phyloP scores from a whole-genome alignment of 2,888 invertebrate genomes.

The Megastigmus dorsalis region DNA sequence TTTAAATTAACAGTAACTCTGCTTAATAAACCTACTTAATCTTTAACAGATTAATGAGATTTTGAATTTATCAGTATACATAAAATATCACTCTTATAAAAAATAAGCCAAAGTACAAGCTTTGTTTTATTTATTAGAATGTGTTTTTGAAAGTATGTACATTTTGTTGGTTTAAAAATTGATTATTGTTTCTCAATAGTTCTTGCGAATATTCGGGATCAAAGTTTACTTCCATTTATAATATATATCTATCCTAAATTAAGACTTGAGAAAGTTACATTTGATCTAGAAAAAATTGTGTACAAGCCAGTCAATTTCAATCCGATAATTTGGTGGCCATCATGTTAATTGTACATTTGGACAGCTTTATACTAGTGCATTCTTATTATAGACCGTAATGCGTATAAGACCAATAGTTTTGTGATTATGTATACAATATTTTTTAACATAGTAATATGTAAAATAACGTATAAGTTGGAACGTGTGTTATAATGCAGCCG shows the following conservation, averaged over 20 bases:
- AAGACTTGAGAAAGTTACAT: not conserved
- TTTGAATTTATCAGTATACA: too few relatives aligned
- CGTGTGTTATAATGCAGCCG: not conserved
- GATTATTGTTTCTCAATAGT: too few relatives aligned
- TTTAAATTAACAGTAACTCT: too few relatives aligned
- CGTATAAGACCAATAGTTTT: constrained; percentile 27
- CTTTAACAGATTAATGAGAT: too few relatives aligned
- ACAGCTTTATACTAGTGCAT: constrained; percentile 14
- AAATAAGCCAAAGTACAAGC: too few relatives aligned
- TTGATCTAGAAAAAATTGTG: constrained; percentile 24
- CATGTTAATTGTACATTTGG: constrained; percentile 29
- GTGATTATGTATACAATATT: constrained; percentile 30
- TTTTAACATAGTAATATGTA: constrained; percentile 5
- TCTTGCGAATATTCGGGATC: too few relatives aligned
- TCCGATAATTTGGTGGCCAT: not conserved
- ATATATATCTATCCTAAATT: not conserved
- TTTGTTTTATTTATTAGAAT: too few relatives aligned
- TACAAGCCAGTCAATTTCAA: not conserved
- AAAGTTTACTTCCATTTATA: not conserved
- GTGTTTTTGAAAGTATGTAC: too few relatives aligned
- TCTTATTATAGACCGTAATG: not conserved
- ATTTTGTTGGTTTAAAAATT: too few relatives aligned
- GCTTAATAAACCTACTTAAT: too few relatives aligned
- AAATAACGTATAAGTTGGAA: not conserved
- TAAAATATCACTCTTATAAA: too few relatives aligned